These are phyloP conservation scores for Tachysurus vachellii DNA, from an alignment of 2,113 vertebrate species.

Conservation along the genomic window DNA sequence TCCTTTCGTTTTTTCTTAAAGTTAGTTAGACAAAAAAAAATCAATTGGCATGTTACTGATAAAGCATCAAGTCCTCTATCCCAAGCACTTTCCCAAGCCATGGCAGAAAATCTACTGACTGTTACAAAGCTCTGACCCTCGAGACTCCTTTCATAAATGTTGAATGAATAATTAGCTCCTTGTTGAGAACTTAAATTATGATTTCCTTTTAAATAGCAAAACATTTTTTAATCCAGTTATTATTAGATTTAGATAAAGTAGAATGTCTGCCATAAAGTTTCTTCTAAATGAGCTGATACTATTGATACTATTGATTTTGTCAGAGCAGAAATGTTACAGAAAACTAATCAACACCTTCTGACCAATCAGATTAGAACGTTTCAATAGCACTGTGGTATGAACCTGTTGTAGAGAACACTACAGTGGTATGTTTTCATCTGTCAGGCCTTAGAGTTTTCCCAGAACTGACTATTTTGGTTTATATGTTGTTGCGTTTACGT, in stretches of 20 bases:
- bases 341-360: background rate
- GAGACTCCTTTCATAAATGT: background rate
- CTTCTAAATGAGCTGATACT: background rate
- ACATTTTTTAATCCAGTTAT: background rate
- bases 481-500: background rate
- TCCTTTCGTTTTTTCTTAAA: background rate
- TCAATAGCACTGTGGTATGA: background rate
- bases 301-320: background rate
- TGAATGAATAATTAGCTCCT: background rate
- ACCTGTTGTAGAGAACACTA: no score
- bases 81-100: background rate
- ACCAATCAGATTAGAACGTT: background rate
- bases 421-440: background rate
- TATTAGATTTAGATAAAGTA: background rate
- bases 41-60: background rate
- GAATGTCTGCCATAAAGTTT: background rate
- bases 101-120: background rate
- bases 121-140: background rate
- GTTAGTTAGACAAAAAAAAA: background rate
- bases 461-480: background rate
- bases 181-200: background rate
- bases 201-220: background rate
- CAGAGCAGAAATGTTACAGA: background rate
- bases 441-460: background rate
- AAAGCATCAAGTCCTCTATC: background rate